Conservation (phyloP, 2,113 vertebrate genomes). For the Dinomys branickii region DNA sequence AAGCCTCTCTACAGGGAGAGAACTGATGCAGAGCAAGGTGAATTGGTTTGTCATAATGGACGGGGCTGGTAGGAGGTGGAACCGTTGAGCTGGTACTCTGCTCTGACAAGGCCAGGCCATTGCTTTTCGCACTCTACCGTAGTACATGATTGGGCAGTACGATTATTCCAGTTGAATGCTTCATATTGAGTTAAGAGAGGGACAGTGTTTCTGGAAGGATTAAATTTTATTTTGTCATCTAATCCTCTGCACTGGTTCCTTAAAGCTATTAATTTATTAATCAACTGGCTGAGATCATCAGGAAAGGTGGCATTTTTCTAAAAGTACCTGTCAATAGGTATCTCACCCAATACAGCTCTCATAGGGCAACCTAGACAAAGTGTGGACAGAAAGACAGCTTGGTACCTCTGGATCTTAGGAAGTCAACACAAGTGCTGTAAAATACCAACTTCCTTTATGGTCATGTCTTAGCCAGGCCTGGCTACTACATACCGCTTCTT, state of each 20-base stretch:
- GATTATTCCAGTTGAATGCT: neutral
- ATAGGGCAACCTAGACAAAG: neutral
- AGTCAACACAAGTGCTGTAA: neutral
- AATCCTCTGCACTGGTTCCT: neutral
- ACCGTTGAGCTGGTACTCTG: neutral
- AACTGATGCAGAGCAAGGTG: neutral
- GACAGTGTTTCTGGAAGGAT: neutral
- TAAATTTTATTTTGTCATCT: neutral
- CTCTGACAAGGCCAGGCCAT: neutral
- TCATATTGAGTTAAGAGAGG: neutral
- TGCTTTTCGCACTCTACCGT: neutral
- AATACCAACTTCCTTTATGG: neutral
- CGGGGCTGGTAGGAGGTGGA: neutral
- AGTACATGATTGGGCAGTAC: accelerated
- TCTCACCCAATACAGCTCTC: neutral
- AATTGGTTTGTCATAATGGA: neutral
- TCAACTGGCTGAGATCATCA: neutral
- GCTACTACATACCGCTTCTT: conserved; percentile 89
- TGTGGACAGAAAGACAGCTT: neutral
- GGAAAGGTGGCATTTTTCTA: neutral
- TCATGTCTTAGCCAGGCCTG: neutral
- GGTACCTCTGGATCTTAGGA: neutral
- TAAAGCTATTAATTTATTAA: conserved; percentile 24
- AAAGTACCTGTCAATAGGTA: neutral
- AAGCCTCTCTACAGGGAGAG: neutral